Evolutionary conservation across 2,888 invertebrate species (phyloP).

Genomic region (Drosophila percnosoma): DNA sequence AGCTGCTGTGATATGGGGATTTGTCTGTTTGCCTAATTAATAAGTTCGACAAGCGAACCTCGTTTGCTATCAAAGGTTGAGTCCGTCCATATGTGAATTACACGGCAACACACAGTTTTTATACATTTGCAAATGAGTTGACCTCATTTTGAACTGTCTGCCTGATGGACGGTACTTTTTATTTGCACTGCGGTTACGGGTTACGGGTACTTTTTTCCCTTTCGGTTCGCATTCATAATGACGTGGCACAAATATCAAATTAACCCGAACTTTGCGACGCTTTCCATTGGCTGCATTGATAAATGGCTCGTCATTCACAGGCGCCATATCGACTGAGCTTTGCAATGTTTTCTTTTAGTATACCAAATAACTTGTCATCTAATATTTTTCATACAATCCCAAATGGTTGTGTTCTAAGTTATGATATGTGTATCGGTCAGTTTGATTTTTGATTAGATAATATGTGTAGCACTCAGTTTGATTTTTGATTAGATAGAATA

Average conservation of each 20-base stretch:
- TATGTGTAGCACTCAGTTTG: constrained; percentile 25
- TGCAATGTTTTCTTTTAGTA: not conserved
- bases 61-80: constrained; percentile 16
- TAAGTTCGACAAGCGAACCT: not conserved
- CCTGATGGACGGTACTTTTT: constrained; percentile 56
- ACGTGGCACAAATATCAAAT: constrained; percentile 27
- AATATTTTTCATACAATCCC: constrained; percentile 11
- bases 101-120: constrained; percentile 18
- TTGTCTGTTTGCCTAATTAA: constrained; percentile 29
- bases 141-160: constrained; percentile 44
- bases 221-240: constrained; percentile 28
- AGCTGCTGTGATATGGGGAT: constrained; percentile 13
- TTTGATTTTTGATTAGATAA: constrained; percentile 24
- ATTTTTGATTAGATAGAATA: constrained; percentile 24
- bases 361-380: not conserved
- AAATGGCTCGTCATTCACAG: constrained; percentile 17
- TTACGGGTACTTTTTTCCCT: constrained; percentile 43
- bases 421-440: constrained; percentile 21
- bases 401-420: constrained; percentile 30
- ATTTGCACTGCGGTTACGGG: constrained; percentile 21
- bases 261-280: constrained; percentile 27
- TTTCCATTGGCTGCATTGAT: constrained; percentile 9
- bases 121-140: constrained; percentile 39
- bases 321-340: not conserved
- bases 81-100: constrained; percentile 57